A percentile compares a stretch with the other conserved stretches of the same genome.
Evolutionary conservation across 1,140 invertebrate genomes (phyloP).

Genomic region (Macrocentrus cingulum): DNA sequence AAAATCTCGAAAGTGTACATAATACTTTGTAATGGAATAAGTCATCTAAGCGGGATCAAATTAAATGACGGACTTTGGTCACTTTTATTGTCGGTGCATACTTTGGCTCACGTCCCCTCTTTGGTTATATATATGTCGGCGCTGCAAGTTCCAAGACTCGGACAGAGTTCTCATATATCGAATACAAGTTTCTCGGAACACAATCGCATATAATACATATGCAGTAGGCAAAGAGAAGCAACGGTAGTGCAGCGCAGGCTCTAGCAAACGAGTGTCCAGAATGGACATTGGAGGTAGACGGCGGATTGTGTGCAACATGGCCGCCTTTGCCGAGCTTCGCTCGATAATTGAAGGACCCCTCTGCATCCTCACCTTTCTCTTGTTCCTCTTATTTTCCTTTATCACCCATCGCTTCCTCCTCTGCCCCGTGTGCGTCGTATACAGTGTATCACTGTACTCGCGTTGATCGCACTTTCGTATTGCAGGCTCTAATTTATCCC

Average conservation of each 20-base stretch:
- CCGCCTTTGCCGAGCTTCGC: conserved; percentile 26
- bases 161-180: conserved; percentile 52
- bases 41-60: conserved; percentile 49
- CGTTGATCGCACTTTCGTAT: too few relatives aligned
- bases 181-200: conserved; percentile 56
- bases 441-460: too few relatives aligned
- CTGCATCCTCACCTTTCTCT: conserved; percentile 5
- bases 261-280: conserved; percentile 25
- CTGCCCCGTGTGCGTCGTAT: conserved; percentile 1
- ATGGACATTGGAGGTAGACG: conserved; percentile 31
- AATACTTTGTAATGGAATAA: too few relatives aligned
- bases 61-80: too few relatives aligned
- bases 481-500: too few relatives aligned
- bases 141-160: conserved; percentile 35
- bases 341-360: conserved; percentile 31
- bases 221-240: conserved; percentile 41
- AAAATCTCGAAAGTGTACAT: too few relatives aligned
- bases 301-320: conserved; percentile 31
- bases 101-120: conserved; percentile 33
- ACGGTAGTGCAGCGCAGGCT: conserved; percentile 13
- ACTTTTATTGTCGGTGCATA: too few relatives aligned
- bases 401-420: not conserved
- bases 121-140: too few relatives aligned
- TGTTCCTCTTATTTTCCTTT: conserved; percentile 15
- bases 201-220: conserved; percentile 59